A percentile compares a stretch with the other conserved stretches of the same genome.
Evolutionary conservation across 2,888 invertebrate genomes (phyloP).

Genomic region (Chymomyza caudatula): DNA sequence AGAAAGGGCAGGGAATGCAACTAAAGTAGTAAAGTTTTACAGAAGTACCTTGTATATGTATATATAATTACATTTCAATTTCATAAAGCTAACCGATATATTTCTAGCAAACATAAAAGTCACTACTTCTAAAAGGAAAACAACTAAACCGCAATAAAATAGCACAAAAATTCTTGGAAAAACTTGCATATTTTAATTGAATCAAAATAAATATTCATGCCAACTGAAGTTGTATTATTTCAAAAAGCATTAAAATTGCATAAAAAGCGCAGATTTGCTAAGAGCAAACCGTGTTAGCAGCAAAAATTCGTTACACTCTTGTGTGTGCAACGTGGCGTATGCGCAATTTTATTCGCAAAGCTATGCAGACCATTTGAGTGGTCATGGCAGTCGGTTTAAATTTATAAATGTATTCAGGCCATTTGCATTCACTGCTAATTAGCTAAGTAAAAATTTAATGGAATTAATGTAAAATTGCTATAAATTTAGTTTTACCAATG

Average conservation of each 20-base stretch:
- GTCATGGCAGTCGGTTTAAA: not conserved
- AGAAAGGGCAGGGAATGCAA: too few relatives aligned
- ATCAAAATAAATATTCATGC: constrained; percentile 16
- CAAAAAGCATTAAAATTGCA: not conserved
- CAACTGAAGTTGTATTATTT: not conserved
- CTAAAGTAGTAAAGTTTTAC: too few relatives aligned
- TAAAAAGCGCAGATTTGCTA: not conserved
- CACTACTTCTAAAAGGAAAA: not conserved
- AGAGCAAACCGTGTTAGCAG: not conserved
- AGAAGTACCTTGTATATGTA: too few relatives aligned
- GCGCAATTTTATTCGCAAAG: not conserved
- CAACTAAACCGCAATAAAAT: not conserved
- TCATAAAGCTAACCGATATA: not conserved
- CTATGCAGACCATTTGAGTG: not conserved
- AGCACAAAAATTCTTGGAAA: not conserved
- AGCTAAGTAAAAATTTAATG: not conserved
- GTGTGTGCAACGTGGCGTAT: not conserved
- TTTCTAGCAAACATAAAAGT: not conserved
- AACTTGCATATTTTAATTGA: constrained; percentile 23
- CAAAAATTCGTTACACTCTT: not conserved
- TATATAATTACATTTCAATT: too few relatives aligned
- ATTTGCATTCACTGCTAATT: not conserved
- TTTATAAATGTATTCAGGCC: not conserved
- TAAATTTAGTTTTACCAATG: too few relatives aligned
- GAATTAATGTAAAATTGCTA: not conserved